Percentiles rank a stretch among this genome's conserved stretches.
These are phyloP conservation scores for Eupsittula cactorum DNA, from an alignment of 2,113 vertebrate species.

Conservation along the genomic window DNA sequence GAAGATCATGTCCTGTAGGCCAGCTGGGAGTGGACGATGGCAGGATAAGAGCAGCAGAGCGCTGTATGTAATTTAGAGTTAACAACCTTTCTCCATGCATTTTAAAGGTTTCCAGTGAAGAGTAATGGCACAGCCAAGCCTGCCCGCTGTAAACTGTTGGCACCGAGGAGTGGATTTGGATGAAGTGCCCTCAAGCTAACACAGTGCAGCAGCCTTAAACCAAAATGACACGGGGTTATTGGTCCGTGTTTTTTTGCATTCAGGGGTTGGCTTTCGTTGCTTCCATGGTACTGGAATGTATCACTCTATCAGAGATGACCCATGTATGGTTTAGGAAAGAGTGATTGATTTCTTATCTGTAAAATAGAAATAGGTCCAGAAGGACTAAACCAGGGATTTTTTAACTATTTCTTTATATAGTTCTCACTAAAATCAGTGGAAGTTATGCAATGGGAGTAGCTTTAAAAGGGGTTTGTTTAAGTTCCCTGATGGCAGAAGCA, in stretches of 20 bases:
- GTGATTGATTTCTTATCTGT: background rate
- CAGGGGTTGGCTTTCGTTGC: fast-evolving
- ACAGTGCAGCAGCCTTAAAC: background rate
- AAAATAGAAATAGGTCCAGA: background rate
- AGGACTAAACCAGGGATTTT: background rate
- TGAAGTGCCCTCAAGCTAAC: background rate
- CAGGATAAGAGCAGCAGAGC: background rate
- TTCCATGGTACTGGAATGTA: fast-evolving
- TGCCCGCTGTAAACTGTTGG: background rate
- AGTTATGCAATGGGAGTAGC: background rate
- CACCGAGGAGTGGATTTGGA: background rate
- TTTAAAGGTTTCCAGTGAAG: background rate
- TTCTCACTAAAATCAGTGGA: background rate
- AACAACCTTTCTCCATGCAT: background rate
- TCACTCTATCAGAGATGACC: background rate
- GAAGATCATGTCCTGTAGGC: background rate
- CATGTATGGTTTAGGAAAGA: background rate
- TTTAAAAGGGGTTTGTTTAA: background rate
- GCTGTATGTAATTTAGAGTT: too few species aligned
- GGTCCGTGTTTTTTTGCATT: background rate
- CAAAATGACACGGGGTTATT: background rate
- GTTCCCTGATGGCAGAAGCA: background rate
- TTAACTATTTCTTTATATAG: background rate
- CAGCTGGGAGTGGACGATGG: background rate
- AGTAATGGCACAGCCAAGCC: background rate